Base-by-base conservation (phyloP, 2,113 vertebrate species). In the Nibea albiflora region DNA sequence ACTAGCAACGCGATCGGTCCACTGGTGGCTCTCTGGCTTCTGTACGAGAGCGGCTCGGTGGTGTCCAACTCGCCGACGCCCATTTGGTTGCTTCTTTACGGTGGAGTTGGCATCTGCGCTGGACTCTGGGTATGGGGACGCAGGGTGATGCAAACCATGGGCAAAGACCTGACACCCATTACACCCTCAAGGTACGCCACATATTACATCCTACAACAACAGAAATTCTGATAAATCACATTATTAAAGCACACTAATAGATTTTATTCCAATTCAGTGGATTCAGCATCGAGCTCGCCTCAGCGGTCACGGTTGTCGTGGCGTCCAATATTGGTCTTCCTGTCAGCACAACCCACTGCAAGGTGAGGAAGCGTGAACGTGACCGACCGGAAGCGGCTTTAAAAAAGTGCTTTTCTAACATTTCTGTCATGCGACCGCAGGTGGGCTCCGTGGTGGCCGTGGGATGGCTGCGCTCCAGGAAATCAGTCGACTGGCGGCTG, bases 81-180 rank as follows among this genome's bases (percentile, higher is more conserved):
- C 15, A 95, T 99, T 77, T 99, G 98, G 98, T 92, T 99, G 82
- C 95, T 99, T 12, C 94, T 99, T 0, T 99, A 97, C 0, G 98
- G 98, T 3, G 97, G 97, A 3, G 92, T 94, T 6, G 98, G 98
- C 15, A 99, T 99, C 90, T 98, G 97, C 54, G 90, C 88, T 0
- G 98, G 98, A 46, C 90, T 99, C 11, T 99, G 98, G 98, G 96
- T 99, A 14, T 99, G 97, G 98, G 98, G 98, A n/a, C 94, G 97
- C 22, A 96, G 98, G 86, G 98, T 99, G 80, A 99, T 99, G 83
- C 97, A 99, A 94, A 99, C 98, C 0, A 95, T 99, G 97, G 98
- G 98, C 9, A 99, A 97, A 86, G 97, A 99, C 83, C 95, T 99
- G 47, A 99, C 98, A 0, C 97, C 98, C 24, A 99, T 99, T 85